Evolutionary conservation across 2,888 invertebrate genomes (phyloP), one percentile per base, ranked within the genome.

Genomic region (Drosophila paramelanica): DNA sequence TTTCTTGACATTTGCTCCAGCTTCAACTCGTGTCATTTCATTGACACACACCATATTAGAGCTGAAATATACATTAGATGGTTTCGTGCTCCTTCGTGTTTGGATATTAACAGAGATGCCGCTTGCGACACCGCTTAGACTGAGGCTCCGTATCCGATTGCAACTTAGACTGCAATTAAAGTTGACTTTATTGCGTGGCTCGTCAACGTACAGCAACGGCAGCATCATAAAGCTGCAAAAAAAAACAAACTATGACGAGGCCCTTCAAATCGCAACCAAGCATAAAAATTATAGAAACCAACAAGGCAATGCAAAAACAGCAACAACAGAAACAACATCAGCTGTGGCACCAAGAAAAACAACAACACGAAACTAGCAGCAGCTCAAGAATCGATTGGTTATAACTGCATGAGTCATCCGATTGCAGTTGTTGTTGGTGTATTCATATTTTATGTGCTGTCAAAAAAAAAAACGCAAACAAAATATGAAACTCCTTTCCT

Each of bases 151-250:
- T 77, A 75, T 75, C 78, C 58, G 73, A 75, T 75, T 77, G 78
- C 74, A 59, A 55, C 65, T 77, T 52, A 50, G 66, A 61, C 67
- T 82, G 88, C 88, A 83, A 85, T 88, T 85, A 88, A 74, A 82
- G 82, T 88, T 88, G 88, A 77, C 73, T 65, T 42, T 73, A 57
- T 73, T 73, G 38, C 39, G 41, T 60, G 43, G 50, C 50, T 50
- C 39, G 47, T 27, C 39, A 52, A 57, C 20, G 27, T 38, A 31
- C 51, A 46, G 46, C 20, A 58, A 55, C 38, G 42, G 31, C 47
- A 70, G 53, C 69, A 69, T 69, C 62, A 51, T 55, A 70, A 71
- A 64, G 50, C 45, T 38, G 14, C 42, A 53, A 49, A 42, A 42
- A 45, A n/a, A 1, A 46, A 33, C 31, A 52, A 80, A 77, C 74